Evolutionary conservation across 2,113 vertebrate genomes (phyloP).

Genomic region (Lontra canadensis): DNA sequence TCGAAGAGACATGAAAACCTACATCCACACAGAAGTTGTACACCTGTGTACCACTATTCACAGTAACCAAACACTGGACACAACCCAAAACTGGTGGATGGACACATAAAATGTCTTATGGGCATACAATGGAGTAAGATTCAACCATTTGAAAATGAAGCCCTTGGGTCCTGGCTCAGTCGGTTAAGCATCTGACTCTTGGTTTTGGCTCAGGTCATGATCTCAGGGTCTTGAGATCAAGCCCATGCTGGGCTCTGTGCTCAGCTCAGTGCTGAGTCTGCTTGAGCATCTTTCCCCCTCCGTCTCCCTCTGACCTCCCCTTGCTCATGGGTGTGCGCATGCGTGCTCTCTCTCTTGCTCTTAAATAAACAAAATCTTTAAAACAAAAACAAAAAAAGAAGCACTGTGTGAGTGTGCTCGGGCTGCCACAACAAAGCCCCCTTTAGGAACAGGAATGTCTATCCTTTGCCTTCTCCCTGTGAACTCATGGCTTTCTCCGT

Average conservation of each 20-base stretch:
- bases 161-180: neutral
- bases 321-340: neutral
- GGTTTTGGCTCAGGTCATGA: neutral
- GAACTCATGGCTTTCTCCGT: neutral
- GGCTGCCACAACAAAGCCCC: neutral
- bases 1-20: neutral
- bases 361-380: neutral
- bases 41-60: neutral
- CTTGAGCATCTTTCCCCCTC: neutral
- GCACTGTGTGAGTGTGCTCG: neutral
- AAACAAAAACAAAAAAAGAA: neutral
- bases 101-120: neutral
- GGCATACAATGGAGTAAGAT: neutral
- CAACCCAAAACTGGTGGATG: neutral
- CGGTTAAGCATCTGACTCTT: neutral
- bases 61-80: neutral
- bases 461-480: neutral
- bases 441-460: too few species aligned
- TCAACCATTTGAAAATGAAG: neutral
- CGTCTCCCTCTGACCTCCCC: neutral
- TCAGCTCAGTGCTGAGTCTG: neutral
- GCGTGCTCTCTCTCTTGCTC: neutral
- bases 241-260: neutral
- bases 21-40: neutral
- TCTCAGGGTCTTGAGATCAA: neutral